Evolutionary conservation across 2,113 vertebrate species (phyloP).

Genomic region (Silurus asotus): DNA sequence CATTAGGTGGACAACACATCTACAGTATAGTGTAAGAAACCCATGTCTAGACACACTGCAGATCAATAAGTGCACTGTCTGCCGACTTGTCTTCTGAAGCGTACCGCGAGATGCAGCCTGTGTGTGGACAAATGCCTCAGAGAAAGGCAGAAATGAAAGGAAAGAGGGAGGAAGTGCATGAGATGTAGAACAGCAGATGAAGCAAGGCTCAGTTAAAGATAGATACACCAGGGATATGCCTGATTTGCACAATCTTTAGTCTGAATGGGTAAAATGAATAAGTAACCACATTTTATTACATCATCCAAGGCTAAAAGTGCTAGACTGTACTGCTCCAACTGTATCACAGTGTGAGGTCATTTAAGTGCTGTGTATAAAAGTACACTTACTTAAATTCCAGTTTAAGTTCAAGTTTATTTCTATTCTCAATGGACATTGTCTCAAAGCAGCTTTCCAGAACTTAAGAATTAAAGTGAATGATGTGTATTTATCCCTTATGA

Average conservation of each 20-base stretch:
- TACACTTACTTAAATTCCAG: background rate
- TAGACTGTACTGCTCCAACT: background rate
- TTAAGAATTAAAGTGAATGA: no score
- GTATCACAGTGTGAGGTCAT: background rate
- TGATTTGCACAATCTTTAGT: background rate
- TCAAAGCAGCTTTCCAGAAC: no score
- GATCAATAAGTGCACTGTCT: background rate
- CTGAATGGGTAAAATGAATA: conserved; percentile 20
- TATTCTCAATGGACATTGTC: no score
- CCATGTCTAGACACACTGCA: conserved; percentile 1
- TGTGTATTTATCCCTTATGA: no score
- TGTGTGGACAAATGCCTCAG: conserved; percentile 21
- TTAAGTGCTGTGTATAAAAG: background rate
- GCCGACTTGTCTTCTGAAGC: background rate
- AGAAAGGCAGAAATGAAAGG: conserved; percentile 3
- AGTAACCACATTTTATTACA: background rate
- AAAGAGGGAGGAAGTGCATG: conserved; percentile 25
- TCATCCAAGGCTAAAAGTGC: background rate
- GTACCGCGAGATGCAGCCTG: background rate
- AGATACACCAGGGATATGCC: background rate
- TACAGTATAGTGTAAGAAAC: background rate
- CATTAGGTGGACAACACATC: background rate
- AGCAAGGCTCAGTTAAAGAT: conserved; percentile 20
- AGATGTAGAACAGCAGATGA: conserved; percentile 44
- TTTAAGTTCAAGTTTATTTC: no score